Percentiles rank a stretch among this genome's conserved stretches.
Evolutionary conservation across 2,797 vertebrate genomes (phyloP).

Genomic region (Echiichthys vipera): DNA sequence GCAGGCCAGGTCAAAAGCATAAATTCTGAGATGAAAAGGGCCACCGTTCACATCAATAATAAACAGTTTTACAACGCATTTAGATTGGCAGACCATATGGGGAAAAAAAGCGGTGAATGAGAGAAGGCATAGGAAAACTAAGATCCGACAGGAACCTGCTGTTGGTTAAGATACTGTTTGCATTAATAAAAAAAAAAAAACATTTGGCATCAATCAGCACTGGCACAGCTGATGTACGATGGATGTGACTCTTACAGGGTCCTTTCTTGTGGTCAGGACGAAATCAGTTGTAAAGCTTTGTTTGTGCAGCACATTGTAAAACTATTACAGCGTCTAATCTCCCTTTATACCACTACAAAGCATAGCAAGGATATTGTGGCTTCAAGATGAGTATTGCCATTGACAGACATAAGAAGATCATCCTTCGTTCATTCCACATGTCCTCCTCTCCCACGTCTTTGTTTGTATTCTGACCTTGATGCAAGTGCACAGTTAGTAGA

Average conservation of each 20-base stretch:
- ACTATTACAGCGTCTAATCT: slow-evolving; percentile 31
- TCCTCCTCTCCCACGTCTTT: neutral
- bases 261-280: slow-evolving; percentile 54
- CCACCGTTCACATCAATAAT: slow-evolving; percentile 31
- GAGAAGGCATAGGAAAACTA: neutral
- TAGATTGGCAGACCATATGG: neutral
- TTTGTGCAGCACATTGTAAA: slow-evolving; percentile 52
- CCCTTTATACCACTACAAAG: slow-evolving; percentile 59
- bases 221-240: slow-evolving; percentile 9
- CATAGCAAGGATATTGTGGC: slow-evolving; percentile 41
- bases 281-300: slow-evolving; percentile 57
- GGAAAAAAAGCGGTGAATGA: neutral
- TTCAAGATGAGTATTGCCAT: slow-evolving; percentile 52
- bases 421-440: slow-evolving; percentile 18
- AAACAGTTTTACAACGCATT: slow-evolving; percentile 29
- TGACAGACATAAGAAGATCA: slow-evolving; percentile 52
- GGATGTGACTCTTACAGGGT: slow-evolving; percentile 23
- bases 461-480: slow-evolving; percentile 29
- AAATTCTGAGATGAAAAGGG: slow-evolving; percentile 63
- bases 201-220: slow-evolving; percentile 29
- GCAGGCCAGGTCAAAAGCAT: slow-evolving; percentile 44
- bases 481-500: slow-evolving; percentile 3
- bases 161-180: slow-evolving; percentile 20
- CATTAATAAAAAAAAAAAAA: slow-evolving; percentile 36
- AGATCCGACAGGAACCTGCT: slow-evolving; percentile 5